Conservation (phyloP, 1,140 invertebrate species). For the Drosophila setifemur region DNA sequence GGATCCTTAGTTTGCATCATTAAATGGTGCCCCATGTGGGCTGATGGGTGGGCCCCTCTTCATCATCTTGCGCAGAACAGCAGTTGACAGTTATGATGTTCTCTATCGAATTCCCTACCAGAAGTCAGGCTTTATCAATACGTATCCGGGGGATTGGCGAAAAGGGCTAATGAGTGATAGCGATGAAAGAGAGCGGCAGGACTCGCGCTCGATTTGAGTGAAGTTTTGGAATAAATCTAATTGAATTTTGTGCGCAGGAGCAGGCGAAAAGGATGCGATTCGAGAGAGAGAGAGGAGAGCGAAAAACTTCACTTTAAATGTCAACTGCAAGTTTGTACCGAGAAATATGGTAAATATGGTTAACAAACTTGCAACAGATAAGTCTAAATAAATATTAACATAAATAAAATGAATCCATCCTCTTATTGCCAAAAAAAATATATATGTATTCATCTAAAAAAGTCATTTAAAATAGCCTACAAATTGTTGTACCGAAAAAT, state of each 20-base stretch:
- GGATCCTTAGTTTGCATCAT: constrained; percentile 3
- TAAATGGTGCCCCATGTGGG: constrained; percentile 15
- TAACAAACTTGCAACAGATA: too few relatives aligned
- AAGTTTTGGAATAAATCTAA: constrained; percentile 35
- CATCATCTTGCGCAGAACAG: constrained; percentile 35
- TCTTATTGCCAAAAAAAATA: too few relatives aligned
- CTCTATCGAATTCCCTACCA: constrained; percentile 11
- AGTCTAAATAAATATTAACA: too few relatives aligned
- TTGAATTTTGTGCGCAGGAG: constrained; percentile 73
- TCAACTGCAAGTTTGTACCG: constrained; percentile 49
- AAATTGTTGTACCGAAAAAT: too few relatives aligned
- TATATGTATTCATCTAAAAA: too few relatives aligned
- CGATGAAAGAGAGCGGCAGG: too few relatives aligned
- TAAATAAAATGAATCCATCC: too few relatives aligned
- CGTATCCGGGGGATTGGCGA: not conserved
- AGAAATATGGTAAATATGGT: not conserved
- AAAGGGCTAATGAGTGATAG: constrained; percentile 18
- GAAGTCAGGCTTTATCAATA: constrained; percentile 46
- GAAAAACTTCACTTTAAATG: constrained; percentile 26
- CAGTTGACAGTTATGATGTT: constrained; percentile 49
- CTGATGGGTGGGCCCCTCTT: constrained; percentile 1
- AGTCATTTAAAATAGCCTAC: too few relatives aligned
- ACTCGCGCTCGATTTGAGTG: constrained; percentile 43
- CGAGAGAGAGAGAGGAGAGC: constrained; percentile 11
- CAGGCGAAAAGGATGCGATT: constrained; percentile 45